These are phyloP conservation scores for Lithobates pipiens DNA, from an alignment of 2,797 vertebrate genomes.

Conservation along the genomic window DNA sequence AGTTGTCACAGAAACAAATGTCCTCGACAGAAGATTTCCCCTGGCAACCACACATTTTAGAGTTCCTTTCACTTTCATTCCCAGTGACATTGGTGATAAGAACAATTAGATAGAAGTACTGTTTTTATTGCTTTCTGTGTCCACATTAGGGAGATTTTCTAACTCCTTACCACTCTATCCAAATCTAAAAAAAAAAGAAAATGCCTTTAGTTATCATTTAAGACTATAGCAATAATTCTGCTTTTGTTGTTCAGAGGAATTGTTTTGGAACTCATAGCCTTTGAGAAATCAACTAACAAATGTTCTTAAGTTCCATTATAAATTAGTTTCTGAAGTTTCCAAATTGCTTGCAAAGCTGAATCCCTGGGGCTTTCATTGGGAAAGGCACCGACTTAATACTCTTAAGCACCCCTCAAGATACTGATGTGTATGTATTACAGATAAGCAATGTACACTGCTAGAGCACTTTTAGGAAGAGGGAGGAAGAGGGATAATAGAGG, in stretches of 20 bases:
- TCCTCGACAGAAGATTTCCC: too few relatives aligned
- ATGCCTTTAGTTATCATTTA: not conserved
- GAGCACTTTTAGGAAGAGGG: too few relatives aligned
- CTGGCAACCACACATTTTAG: too few relatives aligned
- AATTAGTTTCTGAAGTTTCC: constrained; percentile 6
- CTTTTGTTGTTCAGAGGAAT: not conserved
- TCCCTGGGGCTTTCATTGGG: not conserved
- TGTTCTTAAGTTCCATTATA: not conserved
- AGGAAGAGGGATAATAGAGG: too few relatives aligned
- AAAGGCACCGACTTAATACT: not conserved
- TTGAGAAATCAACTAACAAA: not conserved
- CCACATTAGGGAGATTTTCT: too few relatives aligned
- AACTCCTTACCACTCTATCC: too few relatives aligned
- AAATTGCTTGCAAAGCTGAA: not conserved
- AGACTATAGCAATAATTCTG: not conserved
- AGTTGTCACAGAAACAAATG: too few relatives aligned
- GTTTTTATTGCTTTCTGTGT: too few relatives aligned
- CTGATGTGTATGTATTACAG: not conserved
- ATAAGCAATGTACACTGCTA: not conserved
- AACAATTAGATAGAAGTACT: too few relatives aligned
- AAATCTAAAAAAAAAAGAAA: too few relatives aligned
- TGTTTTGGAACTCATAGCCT: not conserved
- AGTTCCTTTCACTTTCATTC: too few relatives aligned
- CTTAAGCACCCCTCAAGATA: constrained; percentile 7
- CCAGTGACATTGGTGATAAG: too few relatives aligned